Evolutionary conservation across 2,888 invertebrate genomes (phyloP).

Genomic region (Venustoraphidia nigricollis): DNA sequence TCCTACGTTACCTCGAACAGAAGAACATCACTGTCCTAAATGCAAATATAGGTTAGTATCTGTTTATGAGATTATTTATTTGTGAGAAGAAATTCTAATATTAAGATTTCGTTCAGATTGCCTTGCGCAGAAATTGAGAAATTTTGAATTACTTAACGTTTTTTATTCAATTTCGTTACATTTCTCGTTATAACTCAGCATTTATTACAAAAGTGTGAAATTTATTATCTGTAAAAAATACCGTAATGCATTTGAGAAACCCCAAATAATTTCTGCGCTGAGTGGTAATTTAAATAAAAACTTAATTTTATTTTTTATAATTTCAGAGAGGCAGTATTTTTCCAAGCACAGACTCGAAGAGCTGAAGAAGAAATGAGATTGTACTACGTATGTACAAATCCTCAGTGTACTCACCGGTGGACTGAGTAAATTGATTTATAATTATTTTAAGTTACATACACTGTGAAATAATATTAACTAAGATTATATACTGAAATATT

Average conservation of each 20-base stretch:
- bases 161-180: too few species aligned
- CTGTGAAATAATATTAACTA: too few species aligned
- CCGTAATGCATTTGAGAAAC: neutral
- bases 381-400: constrained; percentile 90
- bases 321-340: constrained; percentile 82
- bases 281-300: neutral
- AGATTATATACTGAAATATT: too few species aligned
- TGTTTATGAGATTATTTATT: too few species aligned
- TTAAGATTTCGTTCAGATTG: too few species aligned
- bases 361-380: constrained; percentile 98
- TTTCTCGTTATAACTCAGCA: too few species aligned
- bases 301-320: constrained; percentile 1
- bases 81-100: too few species aligned
- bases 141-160: too few species aligned
- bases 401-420: constrained; percentile 88
- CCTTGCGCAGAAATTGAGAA: too few species aligned
- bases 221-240: too few species aligned
- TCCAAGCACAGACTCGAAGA: constrained; percentile 90
- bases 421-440: constrained; percentile 53
- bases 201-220: too few species aligned
- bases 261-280: neutral
- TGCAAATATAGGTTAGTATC: constrained; percentile 57
- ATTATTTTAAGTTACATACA: neutral
- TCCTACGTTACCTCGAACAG: constrained; percentile 93
- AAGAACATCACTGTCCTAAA: constrained; percentile 95